These are phyloP conservation scores for Berghia stephanieae DNA, from an alignment of 1,140 invertebrate genomes.

Conservation along the genomic window DNA sequence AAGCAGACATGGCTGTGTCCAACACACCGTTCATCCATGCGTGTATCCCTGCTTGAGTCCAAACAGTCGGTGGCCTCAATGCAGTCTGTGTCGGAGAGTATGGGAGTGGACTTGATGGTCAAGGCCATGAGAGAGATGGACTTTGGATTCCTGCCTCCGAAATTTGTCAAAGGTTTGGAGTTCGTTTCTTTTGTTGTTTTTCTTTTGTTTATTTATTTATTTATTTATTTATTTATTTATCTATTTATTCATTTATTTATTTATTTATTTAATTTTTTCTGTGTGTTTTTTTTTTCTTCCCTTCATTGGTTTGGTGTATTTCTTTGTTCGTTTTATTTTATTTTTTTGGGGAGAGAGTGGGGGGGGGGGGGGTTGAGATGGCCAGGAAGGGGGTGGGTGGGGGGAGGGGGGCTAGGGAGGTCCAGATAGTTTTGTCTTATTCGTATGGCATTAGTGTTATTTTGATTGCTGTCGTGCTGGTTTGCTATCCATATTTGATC, in stretches of 20 bases:
- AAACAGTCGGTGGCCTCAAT: conserved; percentile 31
- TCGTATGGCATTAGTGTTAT: too few relatives aligned
- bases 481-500: neutral
- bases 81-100: conserved; percentile 18
- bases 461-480: too few relatives aligned
- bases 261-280: neutral
- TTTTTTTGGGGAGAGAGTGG: neutral
- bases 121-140: conserved; percentile 39
- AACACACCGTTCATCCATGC: conserved; percentile 40
- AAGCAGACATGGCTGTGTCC: conserved; percentile 52
- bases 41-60: conserved; percentile 46
- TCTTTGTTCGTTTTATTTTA: neutral
- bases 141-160: conserved; percentile 4
- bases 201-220: too few relatives aligned
- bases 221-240: too few relatives aligned
- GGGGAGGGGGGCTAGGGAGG: too few relatives aligned
- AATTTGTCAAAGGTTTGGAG: conserved; percentile 10
- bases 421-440: too few relatives aligned
- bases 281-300: neutral
- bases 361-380: neutral
- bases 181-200: neutral
- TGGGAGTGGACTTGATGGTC: conserved; percentile 40
- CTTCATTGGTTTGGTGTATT: neutral
- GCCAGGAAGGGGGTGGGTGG: neutral
- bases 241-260: too few relatives aligned